These are phyloP conservation scores for Acanthopagrus latus DNA, from an alignment of 2,797 vertebrate genomes.

Conservation along the genomic window DNA sequence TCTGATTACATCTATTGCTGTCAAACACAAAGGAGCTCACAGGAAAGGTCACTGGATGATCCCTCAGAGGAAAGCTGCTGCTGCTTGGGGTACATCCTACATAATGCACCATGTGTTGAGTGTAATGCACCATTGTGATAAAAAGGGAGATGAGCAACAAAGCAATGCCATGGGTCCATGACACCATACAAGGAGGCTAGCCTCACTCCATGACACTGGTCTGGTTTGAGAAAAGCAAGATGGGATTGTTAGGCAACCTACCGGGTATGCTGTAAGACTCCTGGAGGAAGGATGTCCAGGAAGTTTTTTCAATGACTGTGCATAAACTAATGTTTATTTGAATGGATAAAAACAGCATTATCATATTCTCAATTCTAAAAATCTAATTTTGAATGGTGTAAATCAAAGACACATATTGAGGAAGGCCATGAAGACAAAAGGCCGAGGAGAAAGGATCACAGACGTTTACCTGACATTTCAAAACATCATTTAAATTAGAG, in stretches of 20 bases:
- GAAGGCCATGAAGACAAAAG: conserved; percentile 1
- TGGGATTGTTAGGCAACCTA: conserved; percentile 4
- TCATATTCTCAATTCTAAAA: neutral
- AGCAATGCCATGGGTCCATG: conserved; percentile 11
- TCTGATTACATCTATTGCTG: conserved; percentile 81
- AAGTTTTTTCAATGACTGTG: neutral
- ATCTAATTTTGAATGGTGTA: conserved; percentile 2
- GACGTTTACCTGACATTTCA: conserved; percentile 42
- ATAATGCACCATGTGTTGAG: neutral
- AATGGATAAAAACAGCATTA: neutral
- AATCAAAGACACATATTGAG: conserved; percentile 4
- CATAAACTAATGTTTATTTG: neutral
- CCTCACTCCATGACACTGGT: neutral
- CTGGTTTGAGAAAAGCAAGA: conserved; percentile 14
- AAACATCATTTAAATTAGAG: conserved; percentile 35
- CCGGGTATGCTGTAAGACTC: neutral
- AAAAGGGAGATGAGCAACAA: conserved; percentile 13
- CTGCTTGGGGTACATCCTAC: conserved; percentile 19
- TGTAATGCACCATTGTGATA: conserved; percentile 2
- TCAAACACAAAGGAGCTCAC: conserved; percentile 66
- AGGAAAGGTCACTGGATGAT: conserved; percentile 47
- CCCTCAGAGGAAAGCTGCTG: conserved; percentile 34
- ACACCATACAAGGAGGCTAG: conserved; percentile 16
- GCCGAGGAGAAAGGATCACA: conserved; percentile 18
- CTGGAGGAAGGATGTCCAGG: neutral